Evolutionary conservation across 1,140 invertebrate species (phyloP), one percentile per base, ranked within the genome.

Genomic region (Heliconius nattereri): DNA sequence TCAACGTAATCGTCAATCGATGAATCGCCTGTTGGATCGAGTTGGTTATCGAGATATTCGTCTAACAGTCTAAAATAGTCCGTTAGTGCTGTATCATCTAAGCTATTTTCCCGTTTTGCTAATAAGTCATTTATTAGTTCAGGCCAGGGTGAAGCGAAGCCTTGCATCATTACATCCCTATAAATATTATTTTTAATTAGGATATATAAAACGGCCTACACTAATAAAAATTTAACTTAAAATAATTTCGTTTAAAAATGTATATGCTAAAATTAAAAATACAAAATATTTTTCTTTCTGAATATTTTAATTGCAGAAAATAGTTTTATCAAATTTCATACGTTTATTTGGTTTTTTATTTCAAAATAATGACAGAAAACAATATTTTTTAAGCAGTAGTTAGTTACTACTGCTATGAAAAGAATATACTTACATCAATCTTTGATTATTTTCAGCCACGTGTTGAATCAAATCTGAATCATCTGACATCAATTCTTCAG

Each of bases 21-120:
- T 74, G 82, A 81, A 8, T 92, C 89, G 49, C 57, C 75, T 11
- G 86, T 20, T 75, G 92, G 92, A 73, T 94, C 90, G 75, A 94
- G 79, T 83, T 92, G 90, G 70, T 88, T 91, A 75, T 94, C 92
- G 83, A 94, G 85, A 85, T 94, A 93, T 82, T 94, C 92, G 74
- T 94, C 92, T 81, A 94, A 81, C 16, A 93, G 82, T 79, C 87
- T 89, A 78, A 91, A 94, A 72, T 94, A 93, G 78, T 93, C 91
- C 13, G 91, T 93, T 1, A 94, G 81, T 3, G 86, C 91, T 19
- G 90, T 92, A 60, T 90, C 90, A 84, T 94, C 92, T 52, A 94
- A 78, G 16, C 85, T 88, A 76, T 92, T 89, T 85, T 94, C 92
- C 49, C 90, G 85, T 85, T 93, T 93, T 5, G 89, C 90, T 79